Base-by-base conservation (phyloP, 2,888 invertebrate species). In the Lycocerus yunnanus region DNA sequence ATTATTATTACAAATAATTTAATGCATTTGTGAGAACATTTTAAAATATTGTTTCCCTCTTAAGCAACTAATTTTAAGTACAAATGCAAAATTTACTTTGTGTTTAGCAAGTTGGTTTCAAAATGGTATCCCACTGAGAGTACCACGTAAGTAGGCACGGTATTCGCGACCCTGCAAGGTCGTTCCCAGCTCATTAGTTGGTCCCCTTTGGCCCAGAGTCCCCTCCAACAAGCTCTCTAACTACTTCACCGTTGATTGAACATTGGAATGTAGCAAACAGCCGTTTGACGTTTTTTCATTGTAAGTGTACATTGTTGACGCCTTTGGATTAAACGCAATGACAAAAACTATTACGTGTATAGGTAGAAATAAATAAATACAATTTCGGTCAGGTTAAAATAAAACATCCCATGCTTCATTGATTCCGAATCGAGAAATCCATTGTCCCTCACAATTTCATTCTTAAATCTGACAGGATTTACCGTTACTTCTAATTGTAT, bases 161-260 rank as follows among this genome's bases (percentile, higher is more conserved):
- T 71, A 78, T 79, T 82, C 78, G 81, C 83, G 84, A 84, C 84
- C 84, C 88, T 89, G 89, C 90, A 90, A 89, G 90, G 90, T 89
- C 84, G 84, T 81, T 83, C 81, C 80, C 81, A 80, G 80, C 78
- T 81, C 81, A 81, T 80, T 80, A 80, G 86, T 86, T 86, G 86
- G 86, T 87, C 74, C 71, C 77, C 71, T 74, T 43, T 72, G 66
- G 68, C 67, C 67, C 71, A 68, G 58, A 65, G 65, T 67, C 70
- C 71, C 76, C 71, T 65, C 66, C 58, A 71, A 69, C 75, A 77
- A 73, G 75, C 73, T 75, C 43, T 43, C 77, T 75, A 78, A 72
- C 75, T 69, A 75, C 60, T 66, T 69, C 82, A 83, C 78, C 83
- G 82, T 83, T 87, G 88, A 89, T 89, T 88, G 88, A 88, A 87